These are phyloP conservation scores for Rhagologus leucostigma DNA, from an alignment of 2,113 vertebrate species.

Conservation along the genomic window DNA sequence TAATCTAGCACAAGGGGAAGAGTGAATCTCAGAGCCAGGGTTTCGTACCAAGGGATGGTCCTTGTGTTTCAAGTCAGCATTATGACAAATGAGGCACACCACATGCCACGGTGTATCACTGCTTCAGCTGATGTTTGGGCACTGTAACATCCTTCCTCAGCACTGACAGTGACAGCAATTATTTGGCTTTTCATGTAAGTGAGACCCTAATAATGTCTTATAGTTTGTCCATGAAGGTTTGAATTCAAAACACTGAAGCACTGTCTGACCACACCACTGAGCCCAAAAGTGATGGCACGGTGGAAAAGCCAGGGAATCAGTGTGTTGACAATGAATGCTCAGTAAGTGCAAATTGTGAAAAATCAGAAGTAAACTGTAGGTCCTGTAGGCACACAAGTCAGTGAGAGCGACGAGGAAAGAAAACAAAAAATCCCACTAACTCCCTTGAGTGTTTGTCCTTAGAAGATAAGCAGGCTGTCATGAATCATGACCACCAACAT, in stretches of 20 bases:
- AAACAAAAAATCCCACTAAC: not conserved
- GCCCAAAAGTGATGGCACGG: slow-evolving; percentile 70
- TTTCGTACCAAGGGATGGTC: not conserved
- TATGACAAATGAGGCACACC: not conserved
- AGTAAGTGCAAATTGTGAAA: not conserved
- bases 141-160: not conserved
- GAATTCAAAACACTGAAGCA: slow-evolving; percentile 69
- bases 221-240: slow-evolving; percentile 35
- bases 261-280: slow-evolving; percentile 71
- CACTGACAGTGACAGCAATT: not conserved
- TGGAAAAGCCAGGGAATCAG: slow-evolving; percentile 53
- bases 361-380: not conserved
- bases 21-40: not conserved
- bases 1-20: not conserved
- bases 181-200: not conserved
- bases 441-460: not conserved
- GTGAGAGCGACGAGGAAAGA: not conserved
- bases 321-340: not conserved
- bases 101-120: not conserved
- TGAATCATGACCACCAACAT: not conserved
- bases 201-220: not conserved
- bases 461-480: not conserved
- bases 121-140: not conserved
- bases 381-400: not conserved
- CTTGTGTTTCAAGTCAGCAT: not conserved